phyloP scores from a whole-genome alignment of 2,888 invertebrate genomes.

The Nebria salina region DNA sequence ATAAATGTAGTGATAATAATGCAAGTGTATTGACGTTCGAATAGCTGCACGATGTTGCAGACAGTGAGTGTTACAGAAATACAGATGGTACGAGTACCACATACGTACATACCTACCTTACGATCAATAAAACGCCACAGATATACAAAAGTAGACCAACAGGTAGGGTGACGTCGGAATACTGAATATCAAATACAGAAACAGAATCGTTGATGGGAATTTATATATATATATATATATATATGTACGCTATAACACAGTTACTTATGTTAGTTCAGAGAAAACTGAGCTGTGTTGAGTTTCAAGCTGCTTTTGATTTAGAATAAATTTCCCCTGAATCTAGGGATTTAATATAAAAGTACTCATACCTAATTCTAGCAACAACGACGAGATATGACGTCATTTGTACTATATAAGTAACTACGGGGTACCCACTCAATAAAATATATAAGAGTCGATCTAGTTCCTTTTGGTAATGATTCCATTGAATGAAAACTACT shows the following conservation, averaged over 20 bases:
- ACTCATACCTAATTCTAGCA: no score
- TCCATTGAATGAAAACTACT: neutral
- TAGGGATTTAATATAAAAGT: no score
- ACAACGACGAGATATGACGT: no score
- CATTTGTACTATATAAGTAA: no score
- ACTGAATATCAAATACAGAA: neutral
- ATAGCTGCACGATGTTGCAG: neutral
- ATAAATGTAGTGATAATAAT: neutral
- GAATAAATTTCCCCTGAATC: no score
- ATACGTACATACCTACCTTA: neutral
- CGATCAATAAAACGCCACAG: neutral
- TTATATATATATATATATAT: neutral
- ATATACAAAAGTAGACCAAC: slow-evolving; percentile 8
- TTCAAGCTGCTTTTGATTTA: no score
- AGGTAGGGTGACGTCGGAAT: slow-evolving; percentile 16
- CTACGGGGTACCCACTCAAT: no score
- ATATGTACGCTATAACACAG: no score
- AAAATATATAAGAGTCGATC: no score
- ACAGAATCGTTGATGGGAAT: neutral
- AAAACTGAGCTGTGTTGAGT: no score
- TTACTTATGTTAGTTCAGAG: no score
- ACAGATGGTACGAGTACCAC: neutral
- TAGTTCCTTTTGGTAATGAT: no score
- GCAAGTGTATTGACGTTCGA: neutral
- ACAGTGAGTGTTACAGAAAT: neutral